Base-by-base conservation (phyloP, 2,797 vertebrate genomes). In the Gobio occitaniae region DNA sequence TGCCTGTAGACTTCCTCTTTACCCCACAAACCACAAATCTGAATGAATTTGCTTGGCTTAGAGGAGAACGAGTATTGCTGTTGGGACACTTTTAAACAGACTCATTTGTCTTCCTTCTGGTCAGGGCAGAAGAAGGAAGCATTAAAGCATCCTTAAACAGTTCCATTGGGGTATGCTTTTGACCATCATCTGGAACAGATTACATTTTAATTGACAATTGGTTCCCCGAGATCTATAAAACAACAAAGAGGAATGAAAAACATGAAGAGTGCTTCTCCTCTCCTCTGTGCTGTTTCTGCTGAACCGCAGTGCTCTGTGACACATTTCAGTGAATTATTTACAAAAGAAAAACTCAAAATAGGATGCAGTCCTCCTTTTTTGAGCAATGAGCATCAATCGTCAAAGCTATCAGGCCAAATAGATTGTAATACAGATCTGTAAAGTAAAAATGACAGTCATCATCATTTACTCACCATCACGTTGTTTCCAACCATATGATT, bases 301-400 rank as follows among this genome's bases (percentile, higher is more conserved):
- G 70, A 84, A 63, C 38, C 17, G 38, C 15, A 54, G 36, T 75
- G 68, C 36, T 36, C 54, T n/a, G 54, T 76, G 71, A 78, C 77
- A 84, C 69, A 84, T 80, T 71, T 74, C 48, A 6, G 70, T 77
- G 36, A 86, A 84, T 86, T 71, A 86, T 88, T 88, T 63, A 81
- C 48, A 61, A 19, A 77, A 80, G 50, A 84, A 74, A 80, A 65
- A 72, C 65, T 61, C 50, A 52, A 56, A 83, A 86, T 82, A 86
- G 56, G 61, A 79, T 50, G n/a, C 29, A 47, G 44, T 80, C 63
- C 17, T 69, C 78, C 61, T 80, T 68, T 36, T 50, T 15, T 69
- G 48, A 69, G 78, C 29, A 80, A 80, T 6, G 63, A 80, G 48
- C 9, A 6, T 68, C 19, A 68, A 25, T 68, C 25, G 29, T 68